phyloP scores from a whole-genome alignment of 2,113 vertebrate genomes.

The Marmota flaviventris region DNA sequence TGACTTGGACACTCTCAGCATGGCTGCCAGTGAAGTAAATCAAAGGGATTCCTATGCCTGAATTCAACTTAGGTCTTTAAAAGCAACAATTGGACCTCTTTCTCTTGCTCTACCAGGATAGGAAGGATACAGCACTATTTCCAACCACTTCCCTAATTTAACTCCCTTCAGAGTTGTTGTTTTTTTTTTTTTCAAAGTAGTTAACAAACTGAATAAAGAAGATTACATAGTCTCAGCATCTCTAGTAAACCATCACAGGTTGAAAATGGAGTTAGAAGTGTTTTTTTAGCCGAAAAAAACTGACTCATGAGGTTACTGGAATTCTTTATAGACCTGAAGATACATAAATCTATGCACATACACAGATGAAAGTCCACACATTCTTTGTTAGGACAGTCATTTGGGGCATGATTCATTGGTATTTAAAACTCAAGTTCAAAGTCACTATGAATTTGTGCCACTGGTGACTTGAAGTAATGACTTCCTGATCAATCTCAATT shows the following conservation, averaged over 20 bases:
- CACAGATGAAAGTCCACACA: background rate
- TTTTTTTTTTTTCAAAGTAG: background rate
- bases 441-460: background rate
- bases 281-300: background rate
- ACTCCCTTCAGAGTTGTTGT: background rate
- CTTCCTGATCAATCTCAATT: background rate
- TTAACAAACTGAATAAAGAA: background rate
- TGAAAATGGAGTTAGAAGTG: background rate
- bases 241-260: background rate
- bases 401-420: background rate
- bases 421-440: slow-evolving; percentile 33
- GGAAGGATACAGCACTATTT: background rate
- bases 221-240: background rate
- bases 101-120: background rate
- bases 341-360: background rate
- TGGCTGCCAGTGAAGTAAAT: background rate
- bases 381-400: background rate
- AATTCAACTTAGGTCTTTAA: background rate
- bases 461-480: background rate
- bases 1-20: background rate
- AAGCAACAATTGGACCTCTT: background rate
- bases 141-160: background rate
- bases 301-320: background rate
- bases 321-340: background rate
- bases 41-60: background rate